These are phyloP conservation scores for Macrostomum lignano DNA, from an alignment of 1,140 invertebrate species.

Conservation along the genomic window DNA sequence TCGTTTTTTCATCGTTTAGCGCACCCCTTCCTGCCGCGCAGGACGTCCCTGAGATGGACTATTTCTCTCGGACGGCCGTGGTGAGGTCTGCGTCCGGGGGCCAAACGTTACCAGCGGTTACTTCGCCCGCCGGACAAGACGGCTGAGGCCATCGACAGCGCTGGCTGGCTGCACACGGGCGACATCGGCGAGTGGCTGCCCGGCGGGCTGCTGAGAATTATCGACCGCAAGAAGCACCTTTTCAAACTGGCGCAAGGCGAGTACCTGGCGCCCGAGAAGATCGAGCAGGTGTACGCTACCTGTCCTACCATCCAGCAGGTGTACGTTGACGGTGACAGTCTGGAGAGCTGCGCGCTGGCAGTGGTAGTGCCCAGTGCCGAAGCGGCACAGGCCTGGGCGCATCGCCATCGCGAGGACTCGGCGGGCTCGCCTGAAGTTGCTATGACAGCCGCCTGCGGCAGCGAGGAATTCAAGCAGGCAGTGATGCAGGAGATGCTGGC, in stretches of 20 bases:
- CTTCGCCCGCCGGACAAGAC: constrained; percentile 32
- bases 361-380: constrained; percentile 11
- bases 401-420: too few species aligned
- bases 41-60: background rate
- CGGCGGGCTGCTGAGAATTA: constrained; percentile 75
- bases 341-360: constrained; percentile 33
- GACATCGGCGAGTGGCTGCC: constrained; percentile 30
- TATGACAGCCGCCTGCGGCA: too few species aligned
- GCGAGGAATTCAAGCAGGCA: too few species aligned
- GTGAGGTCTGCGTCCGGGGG: constrained; percentile 47
- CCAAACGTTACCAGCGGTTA: constrained; percentile 46
- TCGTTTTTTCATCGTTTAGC: too few species aligned
- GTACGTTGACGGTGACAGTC: constrained; percentile 77
- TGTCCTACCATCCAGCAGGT: constrained; percentile 72
- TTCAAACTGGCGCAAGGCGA: constrained; percentile 89
- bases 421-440: too few species aligned
- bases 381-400: too few species aligned
- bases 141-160: constrained; percentile 24
- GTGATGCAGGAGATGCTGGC: too few species aligned
- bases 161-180: constrained; percentile 30
- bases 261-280: constrained; percentile 93
- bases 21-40: too few species aligned
- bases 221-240: constrained; percentile 80
- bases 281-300: constrained; percentile 77
- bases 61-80: background rate